Conservation (phyloP, 2,888 invertebrate genomes). For the Helicoverpa assulta region DNA sequence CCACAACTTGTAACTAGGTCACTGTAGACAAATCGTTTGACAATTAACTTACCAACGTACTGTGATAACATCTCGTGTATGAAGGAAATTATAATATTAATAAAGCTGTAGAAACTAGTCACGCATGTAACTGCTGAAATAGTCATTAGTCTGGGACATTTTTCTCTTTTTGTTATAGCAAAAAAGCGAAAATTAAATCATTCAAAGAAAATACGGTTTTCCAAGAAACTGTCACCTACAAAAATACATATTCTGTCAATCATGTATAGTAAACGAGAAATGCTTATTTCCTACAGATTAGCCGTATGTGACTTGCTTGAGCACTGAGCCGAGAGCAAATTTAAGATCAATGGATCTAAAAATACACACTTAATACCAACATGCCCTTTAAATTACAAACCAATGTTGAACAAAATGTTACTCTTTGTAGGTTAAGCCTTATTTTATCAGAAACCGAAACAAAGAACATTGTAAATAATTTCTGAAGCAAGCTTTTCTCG, state of each 20-base stretch:
- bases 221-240: neutral
- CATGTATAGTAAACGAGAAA: too few species aligned
- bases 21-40: constrained; percentile 58
- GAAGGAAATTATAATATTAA: constrained; percentile 21
- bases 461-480: neutral
- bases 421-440: neutral
- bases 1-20: constrained; percentile 54
- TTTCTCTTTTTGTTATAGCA: neutral
- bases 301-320: too few species aligned
- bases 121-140: constrained; percentile 19
- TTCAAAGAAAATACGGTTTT: neutral
- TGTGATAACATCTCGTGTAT: constrained; percentile 37
- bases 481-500: neutral
- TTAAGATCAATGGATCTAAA: neutral
- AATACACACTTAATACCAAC: neutral
- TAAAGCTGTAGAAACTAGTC: constrained; percentile 6
- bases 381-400: neutral
- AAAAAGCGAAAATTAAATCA: neutral
- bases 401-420: neutral
- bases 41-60: constrained; percentile 50
- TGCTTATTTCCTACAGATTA: too few species aligned
- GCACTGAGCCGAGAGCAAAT: neutral
- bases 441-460: constrained; percentile 1
- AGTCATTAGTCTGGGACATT: neutral
- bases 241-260: neutral